A percentile compares a stretch with the other conserved stretches of the same genome.
phyloP scores from a whole-genome alignment of 2,797 vertebrate species.

The Crocodylus rhombifer region DNA sequence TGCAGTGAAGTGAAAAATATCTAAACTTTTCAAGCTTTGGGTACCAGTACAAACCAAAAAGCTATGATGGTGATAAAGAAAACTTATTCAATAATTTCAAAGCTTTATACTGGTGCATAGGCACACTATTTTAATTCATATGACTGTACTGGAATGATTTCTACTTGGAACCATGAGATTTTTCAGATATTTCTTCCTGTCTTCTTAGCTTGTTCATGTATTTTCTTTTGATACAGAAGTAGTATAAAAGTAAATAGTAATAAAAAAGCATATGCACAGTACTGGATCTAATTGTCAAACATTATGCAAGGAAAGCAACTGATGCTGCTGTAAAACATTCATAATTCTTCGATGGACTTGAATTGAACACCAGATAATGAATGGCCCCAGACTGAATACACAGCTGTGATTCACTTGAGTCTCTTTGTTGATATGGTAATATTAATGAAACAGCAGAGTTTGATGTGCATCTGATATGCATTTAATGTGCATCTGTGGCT shows the following conservation, averaged over 20 bases:
- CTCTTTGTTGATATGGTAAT: not conserved
- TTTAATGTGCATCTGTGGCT: not conserved
- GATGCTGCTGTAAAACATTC: not conserved
- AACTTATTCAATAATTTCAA: not conserved
- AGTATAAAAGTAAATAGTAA: not conserved
- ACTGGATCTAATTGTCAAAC: not conserved
- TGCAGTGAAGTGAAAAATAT: not conserved
- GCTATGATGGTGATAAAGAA: not conserved
- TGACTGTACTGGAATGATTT: not conserved
- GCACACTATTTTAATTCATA: not conserved
- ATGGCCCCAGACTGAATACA: rapidly evolving
- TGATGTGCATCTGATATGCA: not conserved
- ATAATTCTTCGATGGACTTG: rapidly evolving
- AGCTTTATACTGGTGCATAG: not conserved
- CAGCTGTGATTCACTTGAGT: not conserved
- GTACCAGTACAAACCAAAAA: not conserved
- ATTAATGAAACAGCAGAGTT: slow-evolving; percentile 31
- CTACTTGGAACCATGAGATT: not conserved
- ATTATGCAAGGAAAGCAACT: not conserved
- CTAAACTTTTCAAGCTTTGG: not conserved
- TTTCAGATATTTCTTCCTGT: not conserved
- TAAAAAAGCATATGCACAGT: not conserved
- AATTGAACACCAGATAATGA: not conserved
- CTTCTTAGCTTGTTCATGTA: not conserved
- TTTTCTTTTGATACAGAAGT: not conserved